Percentiles rank a stretch among this genome's conserved stretches.
These are phyloP conservation scores for Cheirogaleus major DNA, from an alignment of 2,797 vertebrate species.

Conservation along the genomic window DNA sequence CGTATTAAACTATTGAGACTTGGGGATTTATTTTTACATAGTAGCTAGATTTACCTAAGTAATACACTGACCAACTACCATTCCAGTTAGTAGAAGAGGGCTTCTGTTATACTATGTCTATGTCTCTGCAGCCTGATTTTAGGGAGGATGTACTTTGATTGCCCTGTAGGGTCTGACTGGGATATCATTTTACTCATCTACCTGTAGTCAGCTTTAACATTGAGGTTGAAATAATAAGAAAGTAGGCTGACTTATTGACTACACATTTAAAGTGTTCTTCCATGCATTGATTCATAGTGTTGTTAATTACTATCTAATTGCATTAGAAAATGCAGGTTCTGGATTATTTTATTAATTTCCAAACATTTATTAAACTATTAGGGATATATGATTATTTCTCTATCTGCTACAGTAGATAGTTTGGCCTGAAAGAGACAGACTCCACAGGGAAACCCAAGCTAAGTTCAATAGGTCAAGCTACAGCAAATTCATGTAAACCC, in stretches of 20 bases:
- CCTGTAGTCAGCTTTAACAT: background rate
- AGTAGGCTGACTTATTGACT: background rate
- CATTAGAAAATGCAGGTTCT: background rate
- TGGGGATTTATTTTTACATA: background rate
- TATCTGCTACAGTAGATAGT: background rate
- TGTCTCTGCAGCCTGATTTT: background rate
- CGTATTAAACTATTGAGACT: background rate
- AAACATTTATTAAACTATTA: background rate
- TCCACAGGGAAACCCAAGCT: constrained; percentile 23
- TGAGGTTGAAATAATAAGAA: background rate
- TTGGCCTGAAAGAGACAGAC: background rate
- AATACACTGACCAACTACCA: background rate
- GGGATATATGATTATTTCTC: background rate
- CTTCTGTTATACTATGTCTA: background rate
- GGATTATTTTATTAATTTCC: constrained; percentile 37
- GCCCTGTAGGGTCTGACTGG: background rate
- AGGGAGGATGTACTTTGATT: background rate
- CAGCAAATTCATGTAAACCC: constrained; percentile 19
- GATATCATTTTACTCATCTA: constrained; percentile 5
- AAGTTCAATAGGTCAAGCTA: constrained; percentile 43
- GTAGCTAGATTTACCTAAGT: background rate
- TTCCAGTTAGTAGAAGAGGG: background rate
- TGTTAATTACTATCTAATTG: background rate
- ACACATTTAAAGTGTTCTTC: background rate
- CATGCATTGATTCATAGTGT: background rate